These are phyloP conservation scores for Sinocyclocheilus anophthalmus DNA, from an alignment of 2,113 vertebrate species.

Conservation along the genomic window DNA sequence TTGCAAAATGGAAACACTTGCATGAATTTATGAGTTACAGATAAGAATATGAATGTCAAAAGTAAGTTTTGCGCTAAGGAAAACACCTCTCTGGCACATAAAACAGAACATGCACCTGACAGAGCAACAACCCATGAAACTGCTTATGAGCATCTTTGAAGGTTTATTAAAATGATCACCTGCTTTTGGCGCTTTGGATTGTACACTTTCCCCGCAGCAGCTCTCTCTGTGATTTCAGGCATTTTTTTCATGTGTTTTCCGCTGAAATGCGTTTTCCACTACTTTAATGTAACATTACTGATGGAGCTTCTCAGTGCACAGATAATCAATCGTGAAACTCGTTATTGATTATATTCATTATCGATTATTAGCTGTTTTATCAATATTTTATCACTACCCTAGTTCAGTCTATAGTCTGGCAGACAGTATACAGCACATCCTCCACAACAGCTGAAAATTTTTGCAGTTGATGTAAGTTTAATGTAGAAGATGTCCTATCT, in stretches of 20 bases:
- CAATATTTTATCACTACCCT: not conserved
- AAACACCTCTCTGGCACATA: not conserved
- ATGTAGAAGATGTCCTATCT: not conserved
- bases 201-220: not conserved
- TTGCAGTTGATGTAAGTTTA: constrained; percentile 19
- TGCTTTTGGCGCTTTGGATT: not conserved
- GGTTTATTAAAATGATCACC: not conserved
- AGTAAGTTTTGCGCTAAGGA: not conserved
- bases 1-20: no score
- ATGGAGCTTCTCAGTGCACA: not conserved
- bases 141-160: not conserved
- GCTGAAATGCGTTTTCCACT: not conserved
- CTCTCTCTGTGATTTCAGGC: not conserved
- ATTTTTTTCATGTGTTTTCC: not conserved
- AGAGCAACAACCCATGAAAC: no score
- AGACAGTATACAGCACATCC: not conserved
- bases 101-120: no score
- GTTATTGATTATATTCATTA: not conserved
- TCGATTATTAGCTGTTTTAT: not conserved
- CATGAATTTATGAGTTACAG: no score
- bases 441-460: not conserved
- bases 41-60: no score
- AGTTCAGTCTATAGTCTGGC: not conserved
- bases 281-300: not conserved
- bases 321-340: not conserved